Evolutionary conservation across 2,797 vertebrate species (phyloP).

Genomic region (Scarus forsteni): DNA sequence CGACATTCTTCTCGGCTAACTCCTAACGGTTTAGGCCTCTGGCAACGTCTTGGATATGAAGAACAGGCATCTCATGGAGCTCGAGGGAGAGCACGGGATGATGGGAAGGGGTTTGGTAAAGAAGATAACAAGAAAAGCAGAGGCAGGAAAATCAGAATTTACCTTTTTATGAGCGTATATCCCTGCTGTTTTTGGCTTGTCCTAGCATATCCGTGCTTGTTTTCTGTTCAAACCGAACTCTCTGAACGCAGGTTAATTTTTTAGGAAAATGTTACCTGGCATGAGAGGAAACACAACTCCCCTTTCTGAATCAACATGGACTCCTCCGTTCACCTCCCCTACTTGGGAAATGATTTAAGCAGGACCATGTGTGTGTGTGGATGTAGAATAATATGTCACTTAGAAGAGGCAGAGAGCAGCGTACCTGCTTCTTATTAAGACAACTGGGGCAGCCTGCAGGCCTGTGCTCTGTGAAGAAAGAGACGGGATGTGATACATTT

Average conservation of each 20-base stretch:
- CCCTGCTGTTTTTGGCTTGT: background rate
- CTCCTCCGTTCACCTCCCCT: constrained; percentile 75
- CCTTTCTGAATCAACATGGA: constrained; percentile 76
- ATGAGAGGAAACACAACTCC: constrained; percentile 77
- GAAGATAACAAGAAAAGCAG: constrained; percentile 7
- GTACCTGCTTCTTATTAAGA: constrained; percentile 87
- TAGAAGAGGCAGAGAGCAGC: constrained; percentile 74
- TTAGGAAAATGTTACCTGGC: constrained; percentile 77
- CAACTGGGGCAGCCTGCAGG: constrained; percentile 65
- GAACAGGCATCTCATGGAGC: constrained; percentile 35
- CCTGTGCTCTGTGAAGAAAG: constrained; percentile 53
- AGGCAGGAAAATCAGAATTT: background rate
- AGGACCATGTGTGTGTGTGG: constrained; percentile 84
- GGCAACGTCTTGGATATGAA: constrained; percentile 58
- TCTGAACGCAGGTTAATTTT: constrained; percentile 70
- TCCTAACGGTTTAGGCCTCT: constrained; percentile 56
- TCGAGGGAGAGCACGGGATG: constrained; percentile 16
- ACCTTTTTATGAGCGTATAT: background rate
- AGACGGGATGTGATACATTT: constrained; percentile 73
- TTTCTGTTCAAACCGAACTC: constrained; percentile 50
- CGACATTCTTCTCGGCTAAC: constrained; percentile 62
- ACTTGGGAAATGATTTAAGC: constrained; percentile 87
- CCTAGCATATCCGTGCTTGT: background rate
- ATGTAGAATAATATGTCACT: constrained; percentile 85
- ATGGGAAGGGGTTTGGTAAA: constrained; percentile 21